phyloP scores from a whole-genome alignment of 2,797 vertebrate species.

The Psittacula derbiana region DNA sequence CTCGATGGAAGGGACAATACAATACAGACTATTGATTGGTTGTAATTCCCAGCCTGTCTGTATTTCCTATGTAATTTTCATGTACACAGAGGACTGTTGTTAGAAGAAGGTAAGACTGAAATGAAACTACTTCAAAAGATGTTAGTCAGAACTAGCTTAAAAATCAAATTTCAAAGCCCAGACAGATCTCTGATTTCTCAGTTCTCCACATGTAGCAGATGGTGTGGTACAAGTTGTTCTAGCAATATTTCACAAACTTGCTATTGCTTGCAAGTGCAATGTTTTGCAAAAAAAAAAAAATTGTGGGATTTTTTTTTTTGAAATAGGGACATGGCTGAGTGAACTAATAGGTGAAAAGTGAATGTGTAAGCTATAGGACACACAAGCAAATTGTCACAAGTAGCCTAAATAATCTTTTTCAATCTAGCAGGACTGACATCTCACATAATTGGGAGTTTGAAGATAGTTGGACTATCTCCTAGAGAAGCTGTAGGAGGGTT shows the following conservation, averaged over 20 bases:
- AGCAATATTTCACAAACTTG: constrained; percentile 65
- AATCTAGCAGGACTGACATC: background rate
- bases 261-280: constrained; percentile 15
- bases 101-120: background rate
- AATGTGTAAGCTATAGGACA: background rate
- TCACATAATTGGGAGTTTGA: background rate
- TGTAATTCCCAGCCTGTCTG: rapidly evolving
- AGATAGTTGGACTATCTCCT: background rate
- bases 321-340: background rate
- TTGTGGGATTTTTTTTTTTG: background rate
- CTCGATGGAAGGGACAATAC: background rate
- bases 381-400: background rate
- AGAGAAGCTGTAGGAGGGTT: background rate
- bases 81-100: background rate
- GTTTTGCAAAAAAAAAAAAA: background rate
- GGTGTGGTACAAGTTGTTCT: constrained; percentile 66
- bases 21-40: background rate
- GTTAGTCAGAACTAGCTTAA: background rate
- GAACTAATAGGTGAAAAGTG: background rate
- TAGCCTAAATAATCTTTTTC: background rate
- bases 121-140: background rate
- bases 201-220: constrained; percentile 53
- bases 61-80: background rate
- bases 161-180: background rate
- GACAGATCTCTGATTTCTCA: constrained; percentile 9